Base-by-base conservation (phyloP, 2,797 vertebrate species). In the Rhincodon typus region DNA sequence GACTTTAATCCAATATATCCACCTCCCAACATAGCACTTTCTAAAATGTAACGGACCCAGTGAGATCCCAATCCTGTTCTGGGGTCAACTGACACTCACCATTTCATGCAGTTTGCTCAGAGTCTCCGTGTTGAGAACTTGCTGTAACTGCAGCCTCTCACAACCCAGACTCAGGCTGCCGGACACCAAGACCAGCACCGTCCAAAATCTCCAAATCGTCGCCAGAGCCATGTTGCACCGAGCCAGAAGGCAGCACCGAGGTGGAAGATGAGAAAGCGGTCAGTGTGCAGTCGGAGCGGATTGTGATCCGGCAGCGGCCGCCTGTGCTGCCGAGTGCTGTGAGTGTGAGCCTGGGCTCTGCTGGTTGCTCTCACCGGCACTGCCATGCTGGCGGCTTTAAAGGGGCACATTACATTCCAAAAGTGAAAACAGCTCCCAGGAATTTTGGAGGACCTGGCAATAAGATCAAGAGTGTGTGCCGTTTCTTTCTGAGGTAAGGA, bases 21-120 rank as follows among this genome's bases (percentile, higher is more conserved):
- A 57, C 57, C 57, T 62, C 57, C 12, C 57, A 6, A 62, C 12
- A 12, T 62, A 57, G 57, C 57, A 57, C 12, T 7, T 27, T 8
- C 69, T 7, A 72, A 27, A 82, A 5, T 74, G 8, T 57, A 57
- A 57, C 57, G 57, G 57, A 57, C 57, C 6, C 7, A 57, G 57
- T 57, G 57, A 57, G 57, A 57, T 57, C 12, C 57, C 57, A 12
- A 34, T 74, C 10, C 46, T 50, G 62, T 7, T 38, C 6, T 10
- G 0, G 53, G 13, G 8, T 2, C 25, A 91, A 38, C 57, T 10
- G 57, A 62, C 0, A 62, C 88, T 91, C 57, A 91, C 57, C 57
- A 93, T 93, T 67, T 42, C 34, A 69, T 25, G 38, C 62, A 93
- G 62, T 93, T 67, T 93, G 90, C n/a, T 66, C 34, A 93, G 90